Base-by-base conservation (phyloP, 2,888 invertebrate species). In the Poecilus cupreus region DNA sequence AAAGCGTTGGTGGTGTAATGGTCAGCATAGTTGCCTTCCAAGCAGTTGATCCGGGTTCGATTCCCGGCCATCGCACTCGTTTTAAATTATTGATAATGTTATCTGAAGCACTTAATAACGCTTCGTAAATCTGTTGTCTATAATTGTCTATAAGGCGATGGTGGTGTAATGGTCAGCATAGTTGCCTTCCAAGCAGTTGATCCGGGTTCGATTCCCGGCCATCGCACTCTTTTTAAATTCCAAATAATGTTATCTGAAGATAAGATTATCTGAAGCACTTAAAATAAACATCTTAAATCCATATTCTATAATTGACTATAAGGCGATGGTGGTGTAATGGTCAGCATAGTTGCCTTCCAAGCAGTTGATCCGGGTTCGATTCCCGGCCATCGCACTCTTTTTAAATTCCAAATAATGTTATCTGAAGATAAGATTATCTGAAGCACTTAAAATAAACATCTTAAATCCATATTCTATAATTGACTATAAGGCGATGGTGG, bases 181-280 rank as follows among this genome's bases (percentile, higher is more conserved):
- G 80, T 80, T 80, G 80, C 80, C 80, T 80, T 80, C 80, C 80
- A 80, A 74, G 80, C 74, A 89, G 89, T 89, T 88, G 89, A 88
- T 88, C 89, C 88, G 89, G 88, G 88, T 89, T 89, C 88, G 88
- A 89, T 89, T 89, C 89, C 89, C 89, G 89, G 89, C n/a, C n/a
- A n/a, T 87, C 88, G 88, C 88, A 88, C 88, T 87, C 88, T 83
- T 11, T 77, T 84, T 86, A 86, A 78, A 39, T 37, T n/a, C n/a
- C n/a, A n/a, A n/a, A n/a, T n/a, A n/a, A n/a, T n/a, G n/a, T n/a
- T n/a, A n/a, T n/a, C n/a, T n/a, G n/a, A n/a, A n/a, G n/a, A n/a
- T n/a, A n/a, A n/a, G n/a, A n/a, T n/a, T n/a, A n/a, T n/a, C n/a
- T n/a, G n/a, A n/a, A n/a, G n/a, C n/a, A n/a, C n/a, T n/a, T n/a